These are phyloP conservation scores for Lepisosteus osseus DNA, from an alignment of 2,113 vertebrate species.

Conservation along the genomic window DNA sequence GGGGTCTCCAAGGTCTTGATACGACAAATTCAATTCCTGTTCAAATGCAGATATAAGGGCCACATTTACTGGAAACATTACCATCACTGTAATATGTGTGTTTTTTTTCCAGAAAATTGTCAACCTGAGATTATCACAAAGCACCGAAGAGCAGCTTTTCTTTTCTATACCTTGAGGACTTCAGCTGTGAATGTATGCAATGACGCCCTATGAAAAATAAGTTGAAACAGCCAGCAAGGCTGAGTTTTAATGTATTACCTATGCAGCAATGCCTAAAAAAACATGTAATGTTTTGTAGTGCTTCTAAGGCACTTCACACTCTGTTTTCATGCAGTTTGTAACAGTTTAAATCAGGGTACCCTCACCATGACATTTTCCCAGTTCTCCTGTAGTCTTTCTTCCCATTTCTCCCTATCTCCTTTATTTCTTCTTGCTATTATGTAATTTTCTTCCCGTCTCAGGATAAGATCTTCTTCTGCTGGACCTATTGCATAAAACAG, in stretches of 20 bases:
- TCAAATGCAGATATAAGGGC: not conserved
- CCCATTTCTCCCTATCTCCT: conserved; percentile 69
- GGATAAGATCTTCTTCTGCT: conserved; percentile 61
- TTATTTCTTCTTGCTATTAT: conserved; percentile 46
- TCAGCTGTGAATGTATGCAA: no score
- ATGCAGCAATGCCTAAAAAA: no score
- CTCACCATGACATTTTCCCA: conserved; percentile 89
- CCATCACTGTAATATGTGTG: no score
- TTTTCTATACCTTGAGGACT: no score
- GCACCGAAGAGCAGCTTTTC: no score
- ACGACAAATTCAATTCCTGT: conserved; percentile 89
- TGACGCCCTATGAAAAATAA: no score
- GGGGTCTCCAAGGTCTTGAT: conserved; percentile 85
- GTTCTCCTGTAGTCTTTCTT: conserved; percentile 82
- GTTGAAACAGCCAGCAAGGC: no score
- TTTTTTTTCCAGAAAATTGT: no score
- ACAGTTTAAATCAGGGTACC: not conserved
- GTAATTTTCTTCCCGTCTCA: conserved; percentile 50
- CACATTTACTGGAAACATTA: not conserved
- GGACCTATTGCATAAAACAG: conserved; percentile 63
- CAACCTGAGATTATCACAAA: no score
- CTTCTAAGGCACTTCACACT: no score
- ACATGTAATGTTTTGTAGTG: no score
- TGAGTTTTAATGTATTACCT: no score
- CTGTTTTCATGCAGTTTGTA: not conserved